These are phyloP conservation scores for Acanthosepion pharaonis DNA, from an alignment of 2,888 invertebrate species.

Conservation along the genomic window DNA sequence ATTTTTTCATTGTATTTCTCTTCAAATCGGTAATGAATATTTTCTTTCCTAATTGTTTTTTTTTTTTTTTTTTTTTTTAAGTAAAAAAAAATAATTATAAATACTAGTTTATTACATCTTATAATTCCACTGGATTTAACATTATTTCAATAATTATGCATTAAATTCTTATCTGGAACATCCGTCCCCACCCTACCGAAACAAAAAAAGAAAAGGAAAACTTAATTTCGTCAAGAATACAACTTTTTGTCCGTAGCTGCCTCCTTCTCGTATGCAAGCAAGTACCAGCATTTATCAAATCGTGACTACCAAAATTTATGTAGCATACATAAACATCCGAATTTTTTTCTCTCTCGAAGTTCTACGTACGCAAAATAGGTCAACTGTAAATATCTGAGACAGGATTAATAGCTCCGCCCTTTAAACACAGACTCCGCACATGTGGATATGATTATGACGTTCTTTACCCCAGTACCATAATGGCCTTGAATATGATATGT, in stretches of 20 bases:
- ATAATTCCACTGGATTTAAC: too few relatives aligned
- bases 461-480: too few relatives aligned
- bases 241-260: background rate
- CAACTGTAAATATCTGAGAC: conserved; percentile 21
- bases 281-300: background rate
- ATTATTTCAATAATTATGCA: too few relatives aligned
- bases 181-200: background rate
- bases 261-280: background rate
- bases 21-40: too few relatives aligned
- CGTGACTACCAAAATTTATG: background rate
- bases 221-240: background rate
- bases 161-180: background rate
- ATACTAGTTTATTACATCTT: too few relatives aligned
- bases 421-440: background rate
- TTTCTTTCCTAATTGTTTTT: too few relatives aligned
- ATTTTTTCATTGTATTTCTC: background rate
- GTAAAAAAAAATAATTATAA: too few relatives aligned
- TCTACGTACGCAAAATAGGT: conserved; percentile 20
- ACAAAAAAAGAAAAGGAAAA: too few relatives aligned
- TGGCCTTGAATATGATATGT: too few relatives aligned
- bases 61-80: too few relatives aligned
- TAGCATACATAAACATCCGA: background rate
- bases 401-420: conserved; percentile 11
- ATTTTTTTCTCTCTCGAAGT: background rate
- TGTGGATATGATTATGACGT: background rate